Conservation (phyloP, 2,113 vertebrate species). For the Motacilla tschutschensis region DNA sequence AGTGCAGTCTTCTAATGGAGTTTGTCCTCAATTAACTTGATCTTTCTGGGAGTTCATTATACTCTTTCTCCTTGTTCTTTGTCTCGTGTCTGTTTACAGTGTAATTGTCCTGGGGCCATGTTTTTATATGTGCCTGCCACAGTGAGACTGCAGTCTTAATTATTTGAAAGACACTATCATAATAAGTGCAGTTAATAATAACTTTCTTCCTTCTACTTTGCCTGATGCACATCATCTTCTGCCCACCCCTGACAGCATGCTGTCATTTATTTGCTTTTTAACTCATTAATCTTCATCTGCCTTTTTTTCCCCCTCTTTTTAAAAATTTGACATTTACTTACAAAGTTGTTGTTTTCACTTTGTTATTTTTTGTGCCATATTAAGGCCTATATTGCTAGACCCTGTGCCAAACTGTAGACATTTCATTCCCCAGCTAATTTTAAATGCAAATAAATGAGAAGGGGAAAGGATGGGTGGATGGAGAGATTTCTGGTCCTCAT, state of each 20-base stretch:
- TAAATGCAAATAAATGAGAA: neutral
- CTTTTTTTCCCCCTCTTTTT: neutral
- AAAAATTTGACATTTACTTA: neutral
- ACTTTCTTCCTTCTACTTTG: neutral
- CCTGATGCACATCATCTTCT: neutral
- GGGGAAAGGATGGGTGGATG: neutral
- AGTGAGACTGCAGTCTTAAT: neutral
- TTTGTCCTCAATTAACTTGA: constrained; percentile 3
- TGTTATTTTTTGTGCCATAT: neutral
- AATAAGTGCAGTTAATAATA: neutral
- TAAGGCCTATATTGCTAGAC: neutral
- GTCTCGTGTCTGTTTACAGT: neutral
- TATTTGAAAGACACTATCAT: neutral
- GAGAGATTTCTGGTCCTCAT: neutral
- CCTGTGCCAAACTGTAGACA: neutral
- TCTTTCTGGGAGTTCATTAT: neutral
- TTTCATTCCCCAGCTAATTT: neutral
- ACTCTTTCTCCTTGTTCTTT: constrained; percentile 3
- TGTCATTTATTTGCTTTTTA: neutral
- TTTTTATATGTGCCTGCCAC: neutral
- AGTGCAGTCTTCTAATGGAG: neutral
- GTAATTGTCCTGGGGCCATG: neutral
- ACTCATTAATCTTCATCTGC: neutral
- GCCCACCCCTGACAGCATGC: neutral
- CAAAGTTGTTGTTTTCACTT: neutral